Conservation (phyloP, 2,797 vertebrate genomes). For the Crenuchus spilurus region DNA sequence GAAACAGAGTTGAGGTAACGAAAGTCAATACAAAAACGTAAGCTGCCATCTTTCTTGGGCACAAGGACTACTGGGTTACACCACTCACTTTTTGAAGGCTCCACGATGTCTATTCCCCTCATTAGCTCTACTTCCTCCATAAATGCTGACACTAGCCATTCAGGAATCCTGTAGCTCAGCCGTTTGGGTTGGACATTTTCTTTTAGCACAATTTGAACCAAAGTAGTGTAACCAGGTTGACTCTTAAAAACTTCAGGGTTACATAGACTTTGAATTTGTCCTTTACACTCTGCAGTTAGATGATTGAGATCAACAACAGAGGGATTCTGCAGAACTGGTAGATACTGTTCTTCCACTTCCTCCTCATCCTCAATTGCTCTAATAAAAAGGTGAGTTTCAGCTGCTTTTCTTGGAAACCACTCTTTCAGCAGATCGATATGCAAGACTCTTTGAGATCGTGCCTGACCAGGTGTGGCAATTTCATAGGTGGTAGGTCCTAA, state of each 20-base stretch:
- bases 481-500: not conserved
- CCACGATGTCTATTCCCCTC: not conserved
- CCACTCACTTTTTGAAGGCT: not conserved
- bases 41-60: not conserved
- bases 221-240: not conserved
- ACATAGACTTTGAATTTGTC: not conserved
- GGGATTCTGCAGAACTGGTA: not conserved
- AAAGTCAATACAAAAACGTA: not conserved
- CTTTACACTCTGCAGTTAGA: not conserved
- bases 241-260: not conserved
- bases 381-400: too few relatives aligned
- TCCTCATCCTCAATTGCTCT: too few relatives aligned
- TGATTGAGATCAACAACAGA: not conserved
- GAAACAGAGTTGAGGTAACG: not conserved
- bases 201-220: not conserved
- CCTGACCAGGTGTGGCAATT: not conserved
- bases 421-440: slow-evolving; percentile 43
- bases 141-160: not conserved
- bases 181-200: not conserved
- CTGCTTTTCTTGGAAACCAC: slow-evolving; percentile 10
- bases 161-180: not conserved
- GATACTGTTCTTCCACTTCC: not conserved
- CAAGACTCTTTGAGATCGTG: not conserved
- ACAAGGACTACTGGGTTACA: not conserved
- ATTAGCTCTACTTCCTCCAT: not conserved